A percentile compares a stretch with the other conserved stretches of the same genome.
Conservation (phyloP, 1,140 invertebrate genomes). For the Elymnias hypermnestra region DNA sequence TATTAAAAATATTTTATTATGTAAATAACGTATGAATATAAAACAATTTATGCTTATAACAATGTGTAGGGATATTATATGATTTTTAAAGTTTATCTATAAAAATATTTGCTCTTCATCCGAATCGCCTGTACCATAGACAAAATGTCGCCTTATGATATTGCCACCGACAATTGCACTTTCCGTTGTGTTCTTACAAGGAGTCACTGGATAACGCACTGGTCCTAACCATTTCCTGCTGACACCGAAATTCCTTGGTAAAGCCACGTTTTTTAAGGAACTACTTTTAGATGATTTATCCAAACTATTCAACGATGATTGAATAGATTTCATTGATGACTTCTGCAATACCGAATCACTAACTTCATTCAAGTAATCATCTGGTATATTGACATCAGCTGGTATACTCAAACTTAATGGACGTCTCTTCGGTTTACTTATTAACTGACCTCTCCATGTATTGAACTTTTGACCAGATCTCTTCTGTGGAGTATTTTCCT, state of each 20-base stretch:
- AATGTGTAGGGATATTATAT: slow-evolving; percentile 27
- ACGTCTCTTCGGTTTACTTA: slow-evolving; percentile 43
- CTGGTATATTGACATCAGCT: slow-evolving; percentile 51
- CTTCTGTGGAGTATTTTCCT: slow-evolving; percentile 61
- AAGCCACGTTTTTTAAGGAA: slow-evolving; percentile 57
- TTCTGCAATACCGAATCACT: slow-evolving; percentile 33
- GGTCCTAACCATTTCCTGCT: slow-evolving; percentile 77
- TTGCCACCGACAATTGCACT: slow-evolving; percentile 47
- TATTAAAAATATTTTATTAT: no score
- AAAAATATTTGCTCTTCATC: slow-evolving; percentile 76
- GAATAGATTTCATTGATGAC: slow-evolving; percentile 57
- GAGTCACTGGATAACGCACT: slow-evolving; percentile 78
- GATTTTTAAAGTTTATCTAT: slow-evolving; percentile 28
- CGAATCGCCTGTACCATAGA: slow-evolving; percentile 69
- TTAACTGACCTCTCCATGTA: slow-evolving; percentile 48
- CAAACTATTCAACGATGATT: slow-evolving; percentile 56
- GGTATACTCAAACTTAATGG: slow-evolving; percentile 71
- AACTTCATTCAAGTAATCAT: slow-evolving; percentile 46
- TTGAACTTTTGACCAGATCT: slow-evolving; percentile 47
- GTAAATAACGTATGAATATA: no score
- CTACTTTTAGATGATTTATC: slow-evolving; percentile 54
- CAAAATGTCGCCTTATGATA: slow-evolving; percentile 58
- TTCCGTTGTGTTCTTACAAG: slow-evolving; percentile 60
- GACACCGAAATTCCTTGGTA: slow-evolving; percentile 75
- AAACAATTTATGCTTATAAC: slow-evolving; percentile 13